Evolutionary conservation across 1,140 invertebrate species (phyloP).

Genomic region (Drosophila auraria): DNA sequence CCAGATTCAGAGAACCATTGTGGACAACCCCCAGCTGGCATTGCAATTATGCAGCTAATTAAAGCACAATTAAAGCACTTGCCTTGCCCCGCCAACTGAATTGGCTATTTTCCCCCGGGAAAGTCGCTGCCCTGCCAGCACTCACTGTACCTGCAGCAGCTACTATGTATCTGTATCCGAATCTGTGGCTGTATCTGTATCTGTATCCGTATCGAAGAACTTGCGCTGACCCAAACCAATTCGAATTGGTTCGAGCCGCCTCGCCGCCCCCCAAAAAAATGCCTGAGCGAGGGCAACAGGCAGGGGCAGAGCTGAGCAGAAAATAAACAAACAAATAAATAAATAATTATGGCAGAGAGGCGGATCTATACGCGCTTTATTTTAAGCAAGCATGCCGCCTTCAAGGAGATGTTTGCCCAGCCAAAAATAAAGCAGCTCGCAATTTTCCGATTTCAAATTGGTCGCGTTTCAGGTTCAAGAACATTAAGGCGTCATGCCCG

Average conservation of each 20-base stretch:
- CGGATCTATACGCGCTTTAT: constrained; percentile 23
- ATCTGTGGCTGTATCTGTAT: constrained; percentile 8
- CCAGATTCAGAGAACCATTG: neutral
- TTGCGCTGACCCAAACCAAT: constrained; percentile 49
- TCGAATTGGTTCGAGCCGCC: constrained; percentile 49
- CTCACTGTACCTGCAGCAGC: constrained; percentile 11
- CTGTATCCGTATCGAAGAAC: constrained; percentile 24
- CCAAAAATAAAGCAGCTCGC: constrained; percentile 27
- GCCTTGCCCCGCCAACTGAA: constrained; percentile 1
- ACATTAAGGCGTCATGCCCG: constrained; percentile 8
- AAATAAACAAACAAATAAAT: constrained; percentile 46
- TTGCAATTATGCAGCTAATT: constrained; percentile 74
- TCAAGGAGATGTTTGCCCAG: constrained; percentile 33
- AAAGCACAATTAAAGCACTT: constrained; percentile 55
- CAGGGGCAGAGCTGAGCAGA: neutral
- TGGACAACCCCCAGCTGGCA: constrained; percentile 16
- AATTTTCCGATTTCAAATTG: constrained; percentile 16
- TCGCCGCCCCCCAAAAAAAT: constrained; percentile 24
- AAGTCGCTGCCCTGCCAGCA: constrained; percentile 6
- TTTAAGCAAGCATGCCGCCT: constrained; percentile 18
- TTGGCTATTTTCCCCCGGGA: neutral
- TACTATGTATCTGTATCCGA: constrained; percentile 6
- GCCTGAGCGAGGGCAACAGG: constrained; percentile 21
- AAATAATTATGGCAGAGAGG: constrained; percentile 29
- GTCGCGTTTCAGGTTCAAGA: constrained; percentile 37